Evolutionary conservation across 1,140 invertebrate genomes (phyloP).

Genomic region (Drosophila virilis): DNA sequence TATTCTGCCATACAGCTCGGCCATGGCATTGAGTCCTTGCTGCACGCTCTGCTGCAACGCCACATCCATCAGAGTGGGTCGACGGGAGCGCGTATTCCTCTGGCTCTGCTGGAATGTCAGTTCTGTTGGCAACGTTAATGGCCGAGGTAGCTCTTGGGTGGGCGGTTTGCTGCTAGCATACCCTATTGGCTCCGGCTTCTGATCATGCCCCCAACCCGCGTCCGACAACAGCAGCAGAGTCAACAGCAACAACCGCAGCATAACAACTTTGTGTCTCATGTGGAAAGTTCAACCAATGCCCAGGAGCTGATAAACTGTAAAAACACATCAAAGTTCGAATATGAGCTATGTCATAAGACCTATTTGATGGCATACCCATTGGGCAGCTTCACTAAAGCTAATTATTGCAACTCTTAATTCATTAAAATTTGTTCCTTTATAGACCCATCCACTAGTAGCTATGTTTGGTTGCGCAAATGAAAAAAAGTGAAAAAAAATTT

Average conservation of each 20-base stretch:
- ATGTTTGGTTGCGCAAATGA: too few species aligned
- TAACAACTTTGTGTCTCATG: conserved; percentile 28
- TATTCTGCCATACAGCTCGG: conserved; percentile 71
- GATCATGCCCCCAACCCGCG: background rate
- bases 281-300: background rate
- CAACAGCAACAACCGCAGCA: conserved; percentile 46
- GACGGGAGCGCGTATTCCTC: conserved; percentile 59
- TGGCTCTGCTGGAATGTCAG: conserved; percentile 8
- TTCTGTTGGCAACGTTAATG: conserved; percentile 30
- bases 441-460: too few species aligned
- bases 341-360: background rate
- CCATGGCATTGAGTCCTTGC: conserved; percentile 81
- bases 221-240: conserved; percentile 23
- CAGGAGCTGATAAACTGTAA: conserved; percentile 43
- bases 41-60: conserved; percentile 76
- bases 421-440: too few species aligned
- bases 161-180: conserved; percentile 49
- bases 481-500: too few species aligned
- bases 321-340: background rate
- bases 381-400: too few species aligned
- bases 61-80: conserved; percentile 75
- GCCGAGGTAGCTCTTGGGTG: conserved; percentile 60
- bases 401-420: too few species aligned
- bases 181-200: conserved; percentile 10
- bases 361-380: too few species aligned